phyloP scores from a whole-genome alignment of 2,888 invertebrate species.

The Charanyca ferruginea region DNA sequence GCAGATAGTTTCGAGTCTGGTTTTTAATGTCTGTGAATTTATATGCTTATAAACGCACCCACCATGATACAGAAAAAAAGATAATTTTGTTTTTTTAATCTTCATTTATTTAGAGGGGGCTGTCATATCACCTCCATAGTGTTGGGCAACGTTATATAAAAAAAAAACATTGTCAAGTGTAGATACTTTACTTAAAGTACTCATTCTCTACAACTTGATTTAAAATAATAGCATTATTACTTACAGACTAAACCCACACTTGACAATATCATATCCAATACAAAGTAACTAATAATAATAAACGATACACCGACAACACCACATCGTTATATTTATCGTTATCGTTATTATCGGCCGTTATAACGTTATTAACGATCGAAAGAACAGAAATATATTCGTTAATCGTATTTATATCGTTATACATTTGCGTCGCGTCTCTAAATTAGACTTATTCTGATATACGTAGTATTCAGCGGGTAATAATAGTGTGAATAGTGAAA shows the following conservation, averaged over 20 bases:
- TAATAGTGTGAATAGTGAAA: conserved; percentile 28
- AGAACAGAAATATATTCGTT: conserved; percentile 87
- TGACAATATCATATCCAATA: conserved; percentile 17
- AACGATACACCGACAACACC: conserved; percentile 74
- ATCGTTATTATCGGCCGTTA: conserved; percentile 89
- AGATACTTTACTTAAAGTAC: too few relatives aligned
- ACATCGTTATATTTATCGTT: conserved; percentile 87
- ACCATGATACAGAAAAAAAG: too few relatives aligned
- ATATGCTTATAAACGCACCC: too few relatives aligned
- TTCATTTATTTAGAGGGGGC: too few relatives aligned
- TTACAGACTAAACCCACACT: conserved; percentile 34
- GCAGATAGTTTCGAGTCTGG: too few relatives aligned
- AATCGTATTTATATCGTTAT: conserved; percentile 80
- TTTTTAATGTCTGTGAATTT: too few relatives aligned
- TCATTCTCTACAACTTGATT: too few relatives aligned
- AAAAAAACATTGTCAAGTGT: too few relatives aligned
- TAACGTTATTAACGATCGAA: conserved; percentile 86
- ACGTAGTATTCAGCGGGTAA: conserved; percentile 27
- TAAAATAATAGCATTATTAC: conserved; percentile 29
- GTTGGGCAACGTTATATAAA: too few relatives aligned
- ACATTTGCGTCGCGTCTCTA: conserved; percentile 71
- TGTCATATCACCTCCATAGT: too few relatives aligned
- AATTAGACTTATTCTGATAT: conserved; percentile 61
- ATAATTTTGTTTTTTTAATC: too few relatives aligned
- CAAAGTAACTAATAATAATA: conserved; percentile 49